Conservation (phyloP, 1,140 invertebrate species). For the Trichoplusia ni region DNA sequence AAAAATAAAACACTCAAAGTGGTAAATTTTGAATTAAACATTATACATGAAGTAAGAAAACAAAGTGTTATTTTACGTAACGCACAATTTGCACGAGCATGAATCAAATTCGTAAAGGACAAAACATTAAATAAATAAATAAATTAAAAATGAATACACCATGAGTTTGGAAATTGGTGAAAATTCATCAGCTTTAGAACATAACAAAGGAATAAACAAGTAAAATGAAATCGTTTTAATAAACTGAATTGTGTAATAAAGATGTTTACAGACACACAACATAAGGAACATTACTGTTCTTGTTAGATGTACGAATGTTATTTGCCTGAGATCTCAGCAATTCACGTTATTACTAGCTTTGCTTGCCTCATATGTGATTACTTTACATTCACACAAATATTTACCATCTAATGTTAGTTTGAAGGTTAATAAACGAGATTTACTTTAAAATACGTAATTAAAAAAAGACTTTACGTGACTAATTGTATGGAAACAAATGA, state of each 20-base stretch:
- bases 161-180: conserved; percentile 9
- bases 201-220: neutral
- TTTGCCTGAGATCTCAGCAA: conserved; percentile 14
- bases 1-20: too few species aligned
- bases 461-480: too few species aligned
- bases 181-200: conserved; percentile 1
- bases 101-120: too few species aligned
- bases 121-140: too few species aligned
- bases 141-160: conserved; percentile 7
- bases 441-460: too few species aligned
- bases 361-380: neutral
- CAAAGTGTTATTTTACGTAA: too few species aligned
- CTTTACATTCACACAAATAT: too few species aligned
- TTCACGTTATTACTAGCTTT: conserved; percentile 11
- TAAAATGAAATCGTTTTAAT: conserved; percentile 11
- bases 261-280: conserved; percentile 6
- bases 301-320: neutral
- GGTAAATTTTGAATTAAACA: too few species aligned
- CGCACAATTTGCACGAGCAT: too few species aligned
- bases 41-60: too few species aligned
- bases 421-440: too few species aligned
- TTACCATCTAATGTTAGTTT: neutral
- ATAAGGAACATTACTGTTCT: neutral
- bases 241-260: conserved; percentile 5
- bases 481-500: too few species aligned